Percentiles rank a stretch among this genome's conserved stretches.
These are phyloP conservation scores for Bathynomus jamesi DNA, from an alignment of 1,140 invertebrate genomes.

Conservation along the genomic window DNA sequence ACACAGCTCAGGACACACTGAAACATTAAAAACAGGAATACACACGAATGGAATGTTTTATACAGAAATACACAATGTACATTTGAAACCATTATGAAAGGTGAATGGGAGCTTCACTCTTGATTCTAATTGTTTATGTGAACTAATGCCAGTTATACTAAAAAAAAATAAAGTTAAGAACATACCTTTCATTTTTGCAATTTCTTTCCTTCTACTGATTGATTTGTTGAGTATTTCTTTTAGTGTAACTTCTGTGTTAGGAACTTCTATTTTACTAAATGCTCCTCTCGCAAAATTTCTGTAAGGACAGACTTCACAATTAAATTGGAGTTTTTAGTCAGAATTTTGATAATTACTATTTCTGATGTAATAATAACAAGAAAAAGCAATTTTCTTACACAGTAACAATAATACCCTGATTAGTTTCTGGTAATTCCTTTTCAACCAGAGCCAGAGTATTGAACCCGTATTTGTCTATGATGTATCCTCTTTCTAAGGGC, in stretches of 20 bases:
- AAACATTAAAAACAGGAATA: no score
- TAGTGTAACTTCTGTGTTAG: constrained; percentile 42
- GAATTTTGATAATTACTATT: no score
- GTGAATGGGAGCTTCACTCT: no score
- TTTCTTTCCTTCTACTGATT: constrained; percentile 42
- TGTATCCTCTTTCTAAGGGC: constrained; percentile 74
- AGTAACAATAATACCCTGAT: constrained; percentile 24
- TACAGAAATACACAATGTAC: no score
- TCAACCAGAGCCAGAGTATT: constrained; percentile 78
- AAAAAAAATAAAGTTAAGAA: no score
- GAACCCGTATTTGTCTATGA: constrained; percentile 87
- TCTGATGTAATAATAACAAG: neutral
- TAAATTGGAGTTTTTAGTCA: no score
- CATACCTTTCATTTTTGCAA: constrained; percentile 17
- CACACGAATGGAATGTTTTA: no score
- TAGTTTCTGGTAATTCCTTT: constrained; percentile 37
- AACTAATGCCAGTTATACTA: no score
- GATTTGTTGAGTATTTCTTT: constrained; percentile 45
- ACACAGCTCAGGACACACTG: no score
- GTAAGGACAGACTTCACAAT: no score
- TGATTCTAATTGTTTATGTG: no score
- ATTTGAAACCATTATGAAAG: no score
- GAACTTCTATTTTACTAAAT: constrained; percentile 46
- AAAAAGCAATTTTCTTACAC: constrained; percentile 21
- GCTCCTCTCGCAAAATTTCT: constrained; percentile 43